Percentiles rank a stretch among this genome's conserved stretches.
phyloP scores from a whole-genome alignment of 2,113 vertebrate species.

The Melierax canorus region DNA sequence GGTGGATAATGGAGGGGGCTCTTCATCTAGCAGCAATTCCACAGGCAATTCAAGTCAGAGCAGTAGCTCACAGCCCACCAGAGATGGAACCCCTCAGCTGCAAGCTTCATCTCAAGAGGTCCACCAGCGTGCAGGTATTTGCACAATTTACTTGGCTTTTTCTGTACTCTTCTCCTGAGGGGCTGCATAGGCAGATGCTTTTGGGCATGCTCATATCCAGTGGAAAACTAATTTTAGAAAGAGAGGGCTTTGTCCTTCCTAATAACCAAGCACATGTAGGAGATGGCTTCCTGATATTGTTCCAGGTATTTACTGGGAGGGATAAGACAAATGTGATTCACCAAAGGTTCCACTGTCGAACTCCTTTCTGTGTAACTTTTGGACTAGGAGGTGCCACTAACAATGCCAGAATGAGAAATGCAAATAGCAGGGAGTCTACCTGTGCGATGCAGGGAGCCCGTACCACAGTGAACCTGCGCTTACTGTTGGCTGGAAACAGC shows the following conservation, averaged over 20 bases:
- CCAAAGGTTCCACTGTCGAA: neutral
- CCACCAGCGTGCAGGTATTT: constrained; percentile 74
- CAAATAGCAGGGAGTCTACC: neutral
- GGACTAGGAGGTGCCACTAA: neutral
- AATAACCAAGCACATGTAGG: neutral
- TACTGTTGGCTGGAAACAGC: neutral
- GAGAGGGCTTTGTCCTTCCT: neutral
- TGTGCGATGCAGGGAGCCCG: fast-evolving
- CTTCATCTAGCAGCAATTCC: constrained; percentile 70
- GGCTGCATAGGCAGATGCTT: neutral
- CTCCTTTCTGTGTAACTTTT: neutral
- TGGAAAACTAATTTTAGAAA: neutral
- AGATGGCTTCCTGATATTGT: neutral
- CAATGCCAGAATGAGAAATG: neutral
- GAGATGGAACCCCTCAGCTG: constrained; percentile 74
- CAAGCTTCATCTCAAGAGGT: constrained; percentile 59
- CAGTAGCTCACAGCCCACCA: constrained; percentile 77
- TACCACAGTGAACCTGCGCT: neutral
- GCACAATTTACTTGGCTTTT: neutral
- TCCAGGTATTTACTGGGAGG: neutral
- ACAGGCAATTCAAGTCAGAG: constrained; percentile 83
- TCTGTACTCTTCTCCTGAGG: neutral
- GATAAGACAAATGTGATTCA: neutral
- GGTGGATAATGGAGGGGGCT: constrained; percentile 73
- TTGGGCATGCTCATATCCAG: neutral